Conservation (phyloP, 2,113 vertebrate genomes). For the Phycodurus eques region DNA sequence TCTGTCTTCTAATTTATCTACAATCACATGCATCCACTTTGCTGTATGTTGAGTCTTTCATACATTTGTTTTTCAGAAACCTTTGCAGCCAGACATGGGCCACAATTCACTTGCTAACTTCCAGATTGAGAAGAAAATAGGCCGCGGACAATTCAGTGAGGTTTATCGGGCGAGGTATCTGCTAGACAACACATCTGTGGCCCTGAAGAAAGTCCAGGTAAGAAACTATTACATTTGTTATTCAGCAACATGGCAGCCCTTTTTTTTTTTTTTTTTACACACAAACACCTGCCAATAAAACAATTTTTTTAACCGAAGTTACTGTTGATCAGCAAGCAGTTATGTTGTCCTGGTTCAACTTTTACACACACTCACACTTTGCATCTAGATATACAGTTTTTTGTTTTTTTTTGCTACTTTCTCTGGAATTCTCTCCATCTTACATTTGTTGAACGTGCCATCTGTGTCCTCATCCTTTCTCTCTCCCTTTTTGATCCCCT, state of each 20-base stretch:
- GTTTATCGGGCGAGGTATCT: constrained; percentile 92
- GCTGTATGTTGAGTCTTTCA: background rate
- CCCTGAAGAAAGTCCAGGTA: constrained; percentile 98
- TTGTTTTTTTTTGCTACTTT: constrained; percentile 16
- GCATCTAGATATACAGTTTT: constrained; percentile 9
- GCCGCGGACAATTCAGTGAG: constrained; percentile 96
- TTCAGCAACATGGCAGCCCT: no score
- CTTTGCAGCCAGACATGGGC: constrained; percentile 90
- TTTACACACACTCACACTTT: constrained; percentile 17
- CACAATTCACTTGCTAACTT: constrained; percentile 93
- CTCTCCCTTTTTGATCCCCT: constrained; percentile 72
- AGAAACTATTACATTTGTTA: constrained; percentile 26
- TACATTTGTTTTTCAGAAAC: constrained; percentile 75
- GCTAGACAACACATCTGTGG: constrained; percentile 88
- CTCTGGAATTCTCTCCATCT: constrained; percentile 50
- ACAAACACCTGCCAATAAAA: no score
- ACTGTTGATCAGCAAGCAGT: background rate
- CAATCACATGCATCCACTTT: background rate
- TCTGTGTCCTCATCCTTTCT: constrained; percentile 35
- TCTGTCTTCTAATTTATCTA: background rate
- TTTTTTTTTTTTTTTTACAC: background rate
- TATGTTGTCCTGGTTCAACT: constrained; percentile 6
- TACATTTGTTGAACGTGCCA: constrained; percentile 55
- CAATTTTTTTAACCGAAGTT: no score
- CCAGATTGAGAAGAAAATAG: constrained; percentile 95